These are phyloP conservation scores for Lathamus discolor DNA, from an alignment of 2,113 vertebrate genomes.

Conservation along the genomic window DNA sequence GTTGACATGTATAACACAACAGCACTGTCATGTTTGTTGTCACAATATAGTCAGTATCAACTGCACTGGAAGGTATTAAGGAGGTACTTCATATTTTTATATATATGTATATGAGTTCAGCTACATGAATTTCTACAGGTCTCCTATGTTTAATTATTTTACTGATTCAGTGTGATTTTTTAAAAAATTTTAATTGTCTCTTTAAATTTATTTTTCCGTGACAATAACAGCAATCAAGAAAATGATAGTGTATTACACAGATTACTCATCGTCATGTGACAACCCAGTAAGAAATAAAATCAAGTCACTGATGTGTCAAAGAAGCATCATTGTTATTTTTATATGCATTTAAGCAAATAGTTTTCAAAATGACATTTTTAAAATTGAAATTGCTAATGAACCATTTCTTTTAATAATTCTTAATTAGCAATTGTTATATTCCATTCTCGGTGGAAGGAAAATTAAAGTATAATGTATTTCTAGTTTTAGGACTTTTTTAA, in stretches of 20 bases:
- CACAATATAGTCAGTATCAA: neutral
- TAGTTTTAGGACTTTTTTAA: neutral
- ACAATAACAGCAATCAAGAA: neutral
- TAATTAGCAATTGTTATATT: neutral
- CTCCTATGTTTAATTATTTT: neutral
- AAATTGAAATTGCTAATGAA: neutral
- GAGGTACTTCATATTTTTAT: neutral
- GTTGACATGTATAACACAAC: accelerated
- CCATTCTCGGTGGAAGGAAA: neutral
- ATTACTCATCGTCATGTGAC: neutral
- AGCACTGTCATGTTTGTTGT: neutral
- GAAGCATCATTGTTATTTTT: neutral
- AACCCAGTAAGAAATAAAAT: neutral
- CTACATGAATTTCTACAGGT: neutral
- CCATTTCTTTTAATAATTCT: neutral
- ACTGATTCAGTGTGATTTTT: neutral
- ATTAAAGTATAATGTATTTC: neutral
- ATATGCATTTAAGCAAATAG: neutral
- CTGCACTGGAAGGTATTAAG: neutral
- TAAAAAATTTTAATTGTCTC: neutral
- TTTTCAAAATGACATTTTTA: neutral
- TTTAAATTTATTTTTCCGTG: neutral
- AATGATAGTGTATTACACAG: neutral
- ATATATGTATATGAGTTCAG: neutral
- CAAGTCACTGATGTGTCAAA: neutral